A percentile compares a stretch with the other conserved stretches of the same genome.
Conservation (phyloP, 1,140 invertebrate genomes). For the Apis laboriosa region DNA sequence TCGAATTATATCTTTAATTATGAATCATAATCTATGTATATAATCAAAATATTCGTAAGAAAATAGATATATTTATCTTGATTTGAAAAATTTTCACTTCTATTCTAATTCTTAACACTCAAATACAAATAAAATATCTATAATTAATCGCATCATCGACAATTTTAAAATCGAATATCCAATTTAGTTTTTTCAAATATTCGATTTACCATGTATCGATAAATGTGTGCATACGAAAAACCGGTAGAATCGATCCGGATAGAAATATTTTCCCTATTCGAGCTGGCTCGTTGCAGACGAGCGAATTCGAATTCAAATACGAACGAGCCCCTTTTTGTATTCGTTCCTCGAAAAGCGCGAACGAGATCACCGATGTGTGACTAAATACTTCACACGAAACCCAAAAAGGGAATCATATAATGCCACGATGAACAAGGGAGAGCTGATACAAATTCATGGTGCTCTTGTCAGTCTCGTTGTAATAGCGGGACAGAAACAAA, state of each 20-base stretch:
- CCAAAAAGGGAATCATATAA: not conserved
- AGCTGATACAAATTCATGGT: constrained; percentile 4
- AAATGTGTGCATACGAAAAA: not conserved
- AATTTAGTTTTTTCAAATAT: not conserved
- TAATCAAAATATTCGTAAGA: no score
- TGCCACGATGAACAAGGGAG: constrained; percentile 5
- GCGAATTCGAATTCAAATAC: constrained; percentile 20
- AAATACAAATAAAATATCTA: not conserved
- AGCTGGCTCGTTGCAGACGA: not conserved
- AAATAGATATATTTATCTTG: no score
- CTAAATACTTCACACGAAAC: constrained; percentile 2
- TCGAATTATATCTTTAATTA: no score
- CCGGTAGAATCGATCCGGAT: not conserved
- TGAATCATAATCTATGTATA: no score
- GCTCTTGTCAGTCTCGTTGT: not conserved
- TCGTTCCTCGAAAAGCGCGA: constrained; percentile 31
- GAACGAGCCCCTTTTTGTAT: constrained; percentile 29
- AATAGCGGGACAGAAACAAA: not conserved
- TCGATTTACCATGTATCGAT: not conserved
- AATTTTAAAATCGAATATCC: not conserved
- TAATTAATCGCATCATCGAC: not conserved
- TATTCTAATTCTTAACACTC: not conserved
- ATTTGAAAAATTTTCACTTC: no score
- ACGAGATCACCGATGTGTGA: constrained; percentile 31
- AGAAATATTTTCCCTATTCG: constrained; percentile 26